phyloP scores from a whole-genome alignment of 2,888 invertebrate genomes.

The Neocrepidodera transversa region DNA sequence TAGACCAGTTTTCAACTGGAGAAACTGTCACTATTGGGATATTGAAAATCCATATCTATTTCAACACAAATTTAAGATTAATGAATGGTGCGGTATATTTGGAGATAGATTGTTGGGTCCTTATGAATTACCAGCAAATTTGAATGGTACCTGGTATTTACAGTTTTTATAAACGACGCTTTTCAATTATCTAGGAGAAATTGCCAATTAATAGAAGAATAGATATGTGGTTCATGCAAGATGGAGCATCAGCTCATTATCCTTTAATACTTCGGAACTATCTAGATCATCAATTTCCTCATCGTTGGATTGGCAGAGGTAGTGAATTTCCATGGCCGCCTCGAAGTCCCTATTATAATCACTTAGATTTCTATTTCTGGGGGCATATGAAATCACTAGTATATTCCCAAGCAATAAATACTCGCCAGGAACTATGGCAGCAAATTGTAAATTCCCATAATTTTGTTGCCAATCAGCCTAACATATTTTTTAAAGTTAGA shows the following conservation, averaged over 20 bases:
- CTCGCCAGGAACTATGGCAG: too few relatives aligned
- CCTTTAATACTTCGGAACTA: slow-evolving; percentile 6
- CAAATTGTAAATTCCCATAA: background rate
- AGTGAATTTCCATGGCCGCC: too few relatives aligned
- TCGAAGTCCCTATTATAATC: slow-evolving; percentile 9
- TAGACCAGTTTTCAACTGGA: background rate
- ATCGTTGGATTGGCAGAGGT: too few relatives aligned
- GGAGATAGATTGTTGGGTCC: too few relatives aligned
- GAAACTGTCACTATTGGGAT: background rate
- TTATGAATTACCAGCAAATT: too few relatives aligned
- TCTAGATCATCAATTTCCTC: slow-evolving; percentile 13
- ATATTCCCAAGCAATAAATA: too few relatives aligned
- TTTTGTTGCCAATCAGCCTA: background rate
- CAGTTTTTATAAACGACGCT: background rate
- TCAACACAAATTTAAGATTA: background rate
- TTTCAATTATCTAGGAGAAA: background rate
- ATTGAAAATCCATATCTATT: background rate
- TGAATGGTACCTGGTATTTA: too few relatives aligned
- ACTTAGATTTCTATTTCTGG: background rate
- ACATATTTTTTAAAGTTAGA: slow-evolving; percentile 4
- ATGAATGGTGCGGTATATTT: background rate
- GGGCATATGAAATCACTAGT: background rate
- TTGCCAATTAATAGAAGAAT: background rate
- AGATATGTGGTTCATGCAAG: slow-evolving; percentile 1
- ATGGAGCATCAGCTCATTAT: background rate